Base-by-base conservation (phyloP, 2,888 invertebrate genomes). In the Eristalis tenax region DNA sequence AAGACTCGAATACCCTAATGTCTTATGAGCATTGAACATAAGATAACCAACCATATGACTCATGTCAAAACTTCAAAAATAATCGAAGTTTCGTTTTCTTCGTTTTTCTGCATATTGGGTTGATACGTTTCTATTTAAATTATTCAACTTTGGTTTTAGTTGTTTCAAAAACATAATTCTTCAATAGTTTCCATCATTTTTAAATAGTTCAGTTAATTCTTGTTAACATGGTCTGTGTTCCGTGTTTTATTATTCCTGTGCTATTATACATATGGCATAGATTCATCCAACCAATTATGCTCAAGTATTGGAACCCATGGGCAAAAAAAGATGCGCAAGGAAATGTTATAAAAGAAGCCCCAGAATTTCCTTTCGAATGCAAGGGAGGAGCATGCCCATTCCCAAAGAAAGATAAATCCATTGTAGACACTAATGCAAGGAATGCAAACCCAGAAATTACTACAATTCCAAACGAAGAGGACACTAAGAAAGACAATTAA, bases 291-390 rank as follows among this genome's bases (percentile, higher is more conserved):
- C 98, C 98, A 0, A 94, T 97, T 88, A 93, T 98, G 68, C 91
- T 97, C 70, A 96, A 95, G 88, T 96, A 96, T 91, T 97, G 97
- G 97, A 97, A 97, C 92, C 96, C 96, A 0, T 97, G 96, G 95
- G 95, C 94, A 76, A 95, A 95, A 78, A 95, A 95, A 91, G 94
- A 95, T 89, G 95, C 94, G 23, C 93, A 95, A 70, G 95, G 95
- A 26, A 95, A 95, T 89, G 93, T 94, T 0, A 94, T 94, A 59
- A 92, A 92, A 75, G 89, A 90, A 40, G 91, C 71, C 0, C 95
- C 95, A 0, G 94, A 95, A 89, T 94, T 94, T 77, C 95, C 95
- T 11, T 94, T 95, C 88, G 93, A 94, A 84, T 95, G 95, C 89
- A 94, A 94, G 90, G 95, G 95, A 40, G 94, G 94, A 0, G 94